These are phyloP conservation scores for Callinectes sapidus DNA, from an alignment of 2,888 invertebrate genomes.

Conservation along the genomic window DNA sequence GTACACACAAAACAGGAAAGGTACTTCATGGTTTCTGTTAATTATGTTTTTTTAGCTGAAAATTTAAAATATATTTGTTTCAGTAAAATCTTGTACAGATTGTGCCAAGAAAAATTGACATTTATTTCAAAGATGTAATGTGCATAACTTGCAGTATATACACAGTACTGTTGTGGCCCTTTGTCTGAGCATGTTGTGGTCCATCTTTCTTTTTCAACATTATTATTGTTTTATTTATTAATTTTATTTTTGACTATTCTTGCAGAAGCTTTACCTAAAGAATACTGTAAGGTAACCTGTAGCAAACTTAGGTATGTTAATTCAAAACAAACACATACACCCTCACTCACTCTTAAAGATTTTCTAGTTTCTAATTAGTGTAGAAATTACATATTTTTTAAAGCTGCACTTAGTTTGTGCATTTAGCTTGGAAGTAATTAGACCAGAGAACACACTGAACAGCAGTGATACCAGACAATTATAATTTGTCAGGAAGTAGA, in stretches of 20 bases:
- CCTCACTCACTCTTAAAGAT: neutral
- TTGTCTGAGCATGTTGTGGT: neutral
- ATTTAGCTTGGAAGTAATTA: neutral
- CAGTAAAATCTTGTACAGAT: neutral
- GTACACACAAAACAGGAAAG: neutral
- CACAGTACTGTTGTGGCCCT: neutral
- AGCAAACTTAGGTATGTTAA: neutral
- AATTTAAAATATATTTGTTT: neutral
- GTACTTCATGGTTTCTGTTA: neutral
- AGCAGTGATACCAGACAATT: neutral
- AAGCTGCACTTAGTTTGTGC: neutral
- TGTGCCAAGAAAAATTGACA: neutral
- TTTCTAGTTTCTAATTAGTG: neutral
- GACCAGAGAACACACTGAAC: neutral
- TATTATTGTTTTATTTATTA: neutral
- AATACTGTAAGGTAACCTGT: neutral
- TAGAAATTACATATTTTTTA: neutral
- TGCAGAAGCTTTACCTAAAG: neutral
- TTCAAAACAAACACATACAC: neutral
- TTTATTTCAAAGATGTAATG: neutral
- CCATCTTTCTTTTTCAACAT: neutral
- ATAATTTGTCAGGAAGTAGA: neutral
- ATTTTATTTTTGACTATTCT: neutral
- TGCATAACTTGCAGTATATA: neutral
- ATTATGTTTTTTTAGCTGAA: neutral